phyloP scores from a whole-genome alignment of 2,888 invertebrate species.

The Ectemnius lituratus region DNA sequence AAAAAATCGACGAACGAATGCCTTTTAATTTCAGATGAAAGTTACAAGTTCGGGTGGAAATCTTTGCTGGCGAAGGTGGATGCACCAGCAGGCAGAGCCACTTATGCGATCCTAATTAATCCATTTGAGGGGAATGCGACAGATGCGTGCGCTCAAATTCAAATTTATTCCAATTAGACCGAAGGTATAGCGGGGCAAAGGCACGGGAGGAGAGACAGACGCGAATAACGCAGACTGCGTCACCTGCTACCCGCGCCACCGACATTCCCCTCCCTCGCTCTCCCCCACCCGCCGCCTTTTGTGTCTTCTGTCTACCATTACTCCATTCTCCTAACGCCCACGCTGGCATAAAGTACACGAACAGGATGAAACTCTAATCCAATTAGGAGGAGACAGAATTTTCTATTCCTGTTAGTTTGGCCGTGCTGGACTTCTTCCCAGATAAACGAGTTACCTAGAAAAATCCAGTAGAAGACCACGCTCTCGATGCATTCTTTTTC shows the following conservation, averaged over 20 bases:
- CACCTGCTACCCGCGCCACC: constrained; percentile 68
- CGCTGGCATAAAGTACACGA: constrained; percentile 41
- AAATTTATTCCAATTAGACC: constrained; percentile 66
- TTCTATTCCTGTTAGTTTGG: constrained; percentile 23
- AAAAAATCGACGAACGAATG: too few species aligned
- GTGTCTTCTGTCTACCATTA: constrained; percentile 58
- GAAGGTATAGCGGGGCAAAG: too few species aligned
- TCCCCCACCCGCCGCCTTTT: constrained; percentile 40
- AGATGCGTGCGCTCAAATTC: constrained; percentile 69
- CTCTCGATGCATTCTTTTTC: constrained; percentile 7
- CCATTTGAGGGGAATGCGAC: constrained; percentile 60
- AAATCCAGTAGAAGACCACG: constrained; percentile 26
- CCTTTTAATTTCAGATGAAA: too few species aligned
- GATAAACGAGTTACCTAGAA: constrained; percentile 39
- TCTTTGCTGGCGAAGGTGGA: too few species aligned
- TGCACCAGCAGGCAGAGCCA: constrained; percentile 22
- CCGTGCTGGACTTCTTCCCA: constrained; percentile 20
- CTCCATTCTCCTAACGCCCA: constrained; percentile 56
- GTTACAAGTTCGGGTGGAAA: too few species aligned
- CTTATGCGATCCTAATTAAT: constrained; percentile 68
- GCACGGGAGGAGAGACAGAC: constrained; percentile 34
- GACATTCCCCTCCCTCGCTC: constrained; percentile 29
- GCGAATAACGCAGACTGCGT: constrained; percentile 56
- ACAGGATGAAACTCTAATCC: constrained; percentile 62
- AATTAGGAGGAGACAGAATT: constrained; percentile 51